Base-by-base conservation (phyloP, 1,140 invertebrate genomes). In the Pseudoatta argentina region DNA sequence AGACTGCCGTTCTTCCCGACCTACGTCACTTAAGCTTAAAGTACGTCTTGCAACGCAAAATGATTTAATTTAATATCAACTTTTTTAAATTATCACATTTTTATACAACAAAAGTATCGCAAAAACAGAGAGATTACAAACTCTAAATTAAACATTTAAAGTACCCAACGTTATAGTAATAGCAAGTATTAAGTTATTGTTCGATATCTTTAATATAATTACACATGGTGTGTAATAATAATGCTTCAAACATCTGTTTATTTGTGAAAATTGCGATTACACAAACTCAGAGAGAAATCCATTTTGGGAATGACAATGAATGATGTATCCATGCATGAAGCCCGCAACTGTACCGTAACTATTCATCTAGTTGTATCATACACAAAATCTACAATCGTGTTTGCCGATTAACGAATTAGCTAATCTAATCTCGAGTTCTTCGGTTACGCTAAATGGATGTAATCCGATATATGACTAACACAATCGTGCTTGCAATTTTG, bases 361-460 rank as follows among this genome's bases (percentile, higher is more conserved):
- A 72, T 63, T 72, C 67, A 30, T 73, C 24, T 18, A 44, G 6
- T 30, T n/a, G 53, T 48, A 30, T 59, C 14, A 21, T 72, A 48
- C 34, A 34, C 34, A 82, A 72, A 72, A 82, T 73, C 53, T 67
- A 55, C 79, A 82, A 72, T 82, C 6, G 67, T 14, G 34, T 82
- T 82, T 73, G 18, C 53, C 79, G 53, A 82, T 82, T 30, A 82
- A 39, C 34, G 24, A 73, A 82, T 82, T 73, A 82, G 34, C 67
- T 83, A 83, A 83, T 75, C 39, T 57, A 83, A 83, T 61, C 21
- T 7, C 24, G 24, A 83, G 79, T 75, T 83, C 55, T 83, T 83
- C 39, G 55, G 24, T 63, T 24, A 16, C 69, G 39, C 39, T 73
- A 75, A 75, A 83, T 39, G 55, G n/a, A 44, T 39, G 14, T 83